Conservation (phyloP, 2,113 vertebrate species). For the Brienomyrus longianalis region DNA sequence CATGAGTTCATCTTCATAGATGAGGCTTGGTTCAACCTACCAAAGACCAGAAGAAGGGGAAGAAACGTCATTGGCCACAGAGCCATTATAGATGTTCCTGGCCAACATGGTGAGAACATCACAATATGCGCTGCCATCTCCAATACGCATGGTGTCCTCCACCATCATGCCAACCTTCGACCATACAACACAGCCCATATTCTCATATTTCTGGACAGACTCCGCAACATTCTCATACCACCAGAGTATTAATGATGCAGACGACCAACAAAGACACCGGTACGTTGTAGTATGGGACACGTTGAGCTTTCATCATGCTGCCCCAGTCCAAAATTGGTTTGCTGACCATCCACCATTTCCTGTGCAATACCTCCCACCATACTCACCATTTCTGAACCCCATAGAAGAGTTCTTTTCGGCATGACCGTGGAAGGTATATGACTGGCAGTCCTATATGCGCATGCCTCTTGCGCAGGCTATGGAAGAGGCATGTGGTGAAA, state of each 20-base stretch:
- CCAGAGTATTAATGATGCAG: conserved; percentile 14
- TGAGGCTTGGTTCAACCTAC: neutral
- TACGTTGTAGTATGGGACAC: conserved; percentile 8
- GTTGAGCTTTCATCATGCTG: conserved; percentile 4
- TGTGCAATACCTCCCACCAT: neutral
- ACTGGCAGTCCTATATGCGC: neutral
- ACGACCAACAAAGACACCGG: neutral
- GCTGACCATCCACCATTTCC: neutral
- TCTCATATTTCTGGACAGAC: conserved; percentile 13
- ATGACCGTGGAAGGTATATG: neutral
- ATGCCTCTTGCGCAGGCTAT: neutral
- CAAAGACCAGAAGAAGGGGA: neutral
- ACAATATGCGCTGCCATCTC: neutral
- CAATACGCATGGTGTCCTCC: neutral
- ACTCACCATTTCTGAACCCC: neutral
- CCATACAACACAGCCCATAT: neutral
- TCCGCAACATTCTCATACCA: conserved; percentile 19
- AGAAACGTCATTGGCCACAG: neutral
- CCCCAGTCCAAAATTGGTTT: conserved; percentile 9
- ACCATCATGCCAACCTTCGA: neutral
- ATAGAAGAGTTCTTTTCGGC: neutral
- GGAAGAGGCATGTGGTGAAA: neutral
- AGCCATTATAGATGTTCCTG: neutral
- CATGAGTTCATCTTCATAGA: neutral
- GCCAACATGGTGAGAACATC: neutral